Base-by-base conservation (phyloP, 2,113 vertebrate genomes). In the Aphyosemion australe region DNA sequence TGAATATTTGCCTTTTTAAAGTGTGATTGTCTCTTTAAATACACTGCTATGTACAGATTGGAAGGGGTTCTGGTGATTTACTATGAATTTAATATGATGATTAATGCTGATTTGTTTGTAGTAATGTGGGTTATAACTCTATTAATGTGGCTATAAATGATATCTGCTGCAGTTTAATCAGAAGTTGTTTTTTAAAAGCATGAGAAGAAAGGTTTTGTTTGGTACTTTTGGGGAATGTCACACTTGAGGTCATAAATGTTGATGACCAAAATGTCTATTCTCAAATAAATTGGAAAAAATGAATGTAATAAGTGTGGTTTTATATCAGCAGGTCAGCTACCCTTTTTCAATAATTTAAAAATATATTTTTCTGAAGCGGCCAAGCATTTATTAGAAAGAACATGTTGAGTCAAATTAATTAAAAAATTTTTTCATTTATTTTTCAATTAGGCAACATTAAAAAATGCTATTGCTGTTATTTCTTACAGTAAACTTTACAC, bases 1-100 rank as follows among this genome's bases (percentile, higher is more conserved):
- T 66, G 52, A 78, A 80, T 84, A 68, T 72, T 65, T 85, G 82
- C 76, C 75, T 83, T 83, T 74, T 26, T 26, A 1, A 26, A 14
- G 42, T 61, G 61, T 81, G 83, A 83, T 70, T 86, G 65, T 81
- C 49, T 75, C 53, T 73, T 70, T 0, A 2, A 70, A 57, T 69
- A 51, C 21, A 70, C 47, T 71, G 43, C 54, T 39, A 20, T 72
- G 61, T 77, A 19, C 59, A 46, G 11, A 50, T 16, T 58, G 32
- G 57, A 63, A 51, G 49, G 2, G 8, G 69, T 43, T 74, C 19
- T 65, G 49, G 16, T 65, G 48, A 75, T 62, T 77, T 7, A 39
- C 32, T 75, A 32, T 52, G 61, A 26, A 20, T 61, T 76, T 77
- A 58, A 46, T 79, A 64, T 37, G 1, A 45, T 57, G 65, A 65